These are phyloP conservation scores for Odontamblyopus rebecca DNA, from an alignment of 2,797 vertebrate genomes.

Conservation along the genomic window DNA sequence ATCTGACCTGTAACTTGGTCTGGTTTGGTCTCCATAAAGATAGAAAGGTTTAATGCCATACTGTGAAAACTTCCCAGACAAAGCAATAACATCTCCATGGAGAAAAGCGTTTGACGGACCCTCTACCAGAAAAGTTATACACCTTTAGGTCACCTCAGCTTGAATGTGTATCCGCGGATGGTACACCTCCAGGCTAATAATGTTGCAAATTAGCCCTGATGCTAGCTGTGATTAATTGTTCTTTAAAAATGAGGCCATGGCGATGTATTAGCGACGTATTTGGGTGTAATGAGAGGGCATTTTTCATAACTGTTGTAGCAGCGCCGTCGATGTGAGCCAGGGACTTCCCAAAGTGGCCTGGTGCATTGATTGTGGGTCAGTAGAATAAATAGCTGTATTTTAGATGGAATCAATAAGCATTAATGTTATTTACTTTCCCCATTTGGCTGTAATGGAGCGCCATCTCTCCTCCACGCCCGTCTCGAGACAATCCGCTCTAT, in stretches of 20 bases:
- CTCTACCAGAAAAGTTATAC: no score
- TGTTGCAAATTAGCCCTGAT: slow-evolving; percentile 7
- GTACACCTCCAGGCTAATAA: slow-evolving; percentile 1
- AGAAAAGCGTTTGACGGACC: no score
- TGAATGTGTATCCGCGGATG: not conserved
- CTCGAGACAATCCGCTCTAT: slow-evolving; percentile 6
- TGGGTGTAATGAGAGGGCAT: slow-evolving; percentile 18
- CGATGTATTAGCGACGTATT: slow-evolving; percentile 13
- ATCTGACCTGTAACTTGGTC: no score
- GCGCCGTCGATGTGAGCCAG: slow-evolving; percentile 9
- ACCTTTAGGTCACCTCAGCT: not conserved
- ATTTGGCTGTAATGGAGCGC: slow-evolving; percentile 32
- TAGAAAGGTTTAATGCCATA: no score
- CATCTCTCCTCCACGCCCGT: not conserved
- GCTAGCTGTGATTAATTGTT: slow-evolving; percentile 9
- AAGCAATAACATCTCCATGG: no score
- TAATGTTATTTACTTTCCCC: slow-evolving; percentile 46
- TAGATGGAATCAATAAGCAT: slow-evolving; percentile 46
- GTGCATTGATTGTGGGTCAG: slow-evolving; percentile 30
- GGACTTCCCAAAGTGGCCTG: slow-evolving; percentile 23
- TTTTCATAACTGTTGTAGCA: slow-evolving; percentile 19
- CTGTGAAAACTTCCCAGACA: no score
- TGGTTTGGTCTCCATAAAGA: no score
- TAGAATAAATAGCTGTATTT: slow-evolving; percentile 47
- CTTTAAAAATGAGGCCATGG: slow-evolving; percentile 10